Percentiles rank a stretch among this genome's conserved stretches.
These are phyloP conservation scores for Neoniphon sammara DNA, from an alignment of 2,797 vertebrate genomes.

Conservation along the genomic window DNA sequence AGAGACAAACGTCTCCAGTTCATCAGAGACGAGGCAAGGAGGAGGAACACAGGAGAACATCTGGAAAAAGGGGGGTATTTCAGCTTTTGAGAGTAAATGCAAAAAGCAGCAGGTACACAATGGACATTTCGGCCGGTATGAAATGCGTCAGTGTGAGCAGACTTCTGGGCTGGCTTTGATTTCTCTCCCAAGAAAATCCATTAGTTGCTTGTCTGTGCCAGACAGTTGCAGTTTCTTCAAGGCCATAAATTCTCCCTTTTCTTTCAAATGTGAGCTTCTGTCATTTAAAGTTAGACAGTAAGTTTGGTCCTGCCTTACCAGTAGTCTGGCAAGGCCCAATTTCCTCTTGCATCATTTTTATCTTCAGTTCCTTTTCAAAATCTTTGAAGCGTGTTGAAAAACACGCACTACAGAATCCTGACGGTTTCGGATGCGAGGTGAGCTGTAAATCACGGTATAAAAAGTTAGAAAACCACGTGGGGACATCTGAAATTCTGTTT, in stretches of 20 bases:
- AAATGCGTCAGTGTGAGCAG: conserved; percentile 69
- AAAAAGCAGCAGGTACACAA: conserved; percentile 82
- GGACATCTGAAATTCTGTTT: conserved; percentile 53
- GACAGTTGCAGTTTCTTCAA: conserved; percentile 60
- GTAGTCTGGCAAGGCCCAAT: conserved; percentile 5
- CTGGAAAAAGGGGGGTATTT: conserved; percentile 75
- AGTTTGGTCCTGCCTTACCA: conserved; percentile 25
- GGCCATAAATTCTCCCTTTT: conserved; percentile 55
- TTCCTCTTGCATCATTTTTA: conserved; percentile 27
- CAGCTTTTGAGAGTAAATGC: conserved; percentile 73
- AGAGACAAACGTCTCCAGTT: conserved; percentile 67
- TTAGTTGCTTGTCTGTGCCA: conserved; percentile 67
- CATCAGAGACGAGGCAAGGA: conserved; percentile 70
- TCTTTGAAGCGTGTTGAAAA: conserved; percentile 32
- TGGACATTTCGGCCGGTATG: conserved; percentile 68
- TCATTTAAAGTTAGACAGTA: neutral
- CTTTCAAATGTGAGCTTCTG: conserved; percentile 37
- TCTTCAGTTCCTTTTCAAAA: conserved; percentile 11
- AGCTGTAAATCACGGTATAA: conserved; percentile 49
- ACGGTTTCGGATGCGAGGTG: conserved; percentile 25
- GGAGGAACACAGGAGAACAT: conserved; percentile 74
- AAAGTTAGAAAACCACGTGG: conserved; percentile 43
- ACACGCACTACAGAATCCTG: conserved; percentile 2
- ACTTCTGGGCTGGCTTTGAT: conserved; percentile 68
- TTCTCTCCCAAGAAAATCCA: conserved; percentile 66